Percentiles rank a stretch among this genome's conserved stretches.
These are phyloP conservation scores for Eurystomus glaucurus DNA, from an alignment of 2,797 vertebrate species.

Conservation along the genomic window DNA sequence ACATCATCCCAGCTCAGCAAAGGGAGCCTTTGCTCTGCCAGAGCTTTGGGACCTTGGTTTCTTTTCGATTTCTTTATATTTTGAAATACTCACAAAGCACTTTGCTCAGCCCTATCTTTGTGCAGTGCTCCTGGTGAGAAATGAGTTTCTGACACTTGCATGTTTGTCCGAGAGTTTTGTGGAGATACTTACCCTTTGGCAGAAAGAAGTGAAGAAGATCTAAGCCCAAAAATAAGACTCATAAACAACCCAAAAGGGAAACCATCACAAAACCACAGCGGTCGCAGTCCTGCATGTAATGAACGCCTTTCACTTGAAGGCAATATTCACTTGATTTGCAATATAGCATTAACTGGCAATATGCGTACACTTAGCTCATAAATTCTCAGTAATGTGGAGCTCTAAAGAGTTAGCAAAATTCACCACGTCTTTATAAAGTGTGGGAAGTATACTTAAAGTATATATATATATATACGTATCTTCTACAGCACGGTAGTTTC, in stretches of 20 bases:
- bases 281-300: accelerated
- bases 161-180: not conserved
- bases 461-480: not conserved
- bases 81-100: not conserved
- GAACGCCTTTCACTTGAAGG: not conserved
- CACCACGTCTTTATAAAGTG: not conserved
- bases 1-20: not conserved
- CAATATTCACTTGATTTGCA: not conserved
- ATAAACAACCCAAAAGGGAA: not conserved
- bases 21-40: not conserved
- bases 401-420: conserved; percentile 6
- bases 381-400: not conserved
- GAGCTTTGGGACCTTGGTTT: not conserved
- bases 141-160: not conserved
- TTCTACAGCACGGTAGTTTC: not conserved
- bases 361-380: not conserved
- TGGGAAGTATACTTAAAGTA: not conserved
- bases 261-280: not conserved
- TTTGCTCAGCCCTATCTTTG: not conserved
- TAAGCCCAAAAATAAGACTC: not conserved
- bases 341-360: not conserved
- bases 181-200: not conserved
- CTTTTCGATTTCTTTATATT: not conserved
- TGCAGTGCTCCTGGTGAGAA: not conserved
- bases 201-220: not conserved